Conservation (phyloP, 2,797 vertebrate genomes). For the Limosa lapponica region DNA sequence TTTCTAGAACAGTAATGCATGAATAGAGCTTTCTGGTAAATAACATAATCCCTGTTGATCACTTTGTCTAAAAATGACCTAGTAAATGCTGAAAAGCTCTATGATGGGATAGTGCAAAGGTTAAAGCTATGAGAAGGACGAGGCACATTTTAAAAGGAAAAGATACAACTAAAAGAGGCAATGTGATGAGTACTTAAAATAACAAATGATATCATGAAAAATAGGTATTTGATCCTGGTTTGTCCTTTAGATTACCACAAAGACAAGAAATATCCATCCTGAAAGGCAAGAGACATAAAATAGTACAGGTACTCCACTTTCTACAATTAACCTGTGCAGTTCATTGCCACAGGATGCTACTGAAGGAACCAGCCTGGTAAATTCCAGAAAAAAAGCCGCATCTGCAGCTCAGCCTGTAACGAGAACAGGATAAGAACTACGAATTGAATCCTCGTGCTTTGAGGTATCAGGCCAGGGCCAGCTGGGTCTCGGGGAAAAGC, state of each 20-base stretch:
- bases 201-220: neutral
- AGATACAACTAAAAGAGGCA: neutral
- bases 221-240: neutral
- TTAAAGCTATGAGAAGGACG: neutral
- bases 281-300: neutral
- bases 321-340: neutral
- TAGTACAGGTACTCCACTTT: neutral
- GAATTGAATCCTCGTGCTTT: neutral
- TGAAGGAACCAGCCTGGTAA: neutral
- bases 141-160: neutral
- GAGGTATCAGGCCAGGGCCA: neutral
- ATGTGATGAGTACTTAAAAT: neutral
- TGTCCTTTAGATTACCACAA: neutral
- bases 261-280: neutral
- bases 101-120: neutral
- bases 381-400: neutral
- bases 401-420: neutral
- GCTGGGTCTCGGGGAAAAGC: neutral
- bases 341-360: neutral
- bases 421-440: neutral
- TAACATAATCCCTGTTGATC: neutral
- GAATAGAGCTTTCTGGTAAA: neutral
- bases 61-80: neutral
- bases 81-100: neutral
- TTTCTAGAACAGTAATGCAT: neutral